Evolutionary conservation across 2,888 invertebrate species (phyloP).

Genomic region (Abrostola tripartita): DNA sequence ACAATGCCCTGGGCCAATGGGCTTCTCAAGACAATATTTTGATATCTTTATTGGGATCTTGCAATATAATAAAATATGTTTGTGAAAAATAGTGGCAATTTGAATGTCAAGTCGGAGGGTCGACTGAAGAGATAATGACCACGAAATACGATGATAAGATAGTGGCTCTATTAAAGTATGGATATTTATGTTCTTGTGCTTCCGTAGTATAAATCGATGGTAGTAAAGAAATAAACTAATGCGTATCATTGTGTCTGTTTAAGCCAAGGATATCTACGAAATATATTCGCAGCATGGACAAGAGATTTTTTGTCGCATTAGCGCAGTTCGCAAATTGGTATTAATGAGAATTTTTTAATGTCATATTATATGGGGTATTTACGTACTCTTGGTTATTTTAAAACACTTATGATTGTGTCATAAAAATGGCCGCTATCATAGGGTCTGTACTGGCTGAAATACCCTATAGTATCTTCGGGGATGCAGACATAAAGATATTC

Average conservation of each 20-base stretch:
- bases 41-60: slow-evolving; percentile 74
- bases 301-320: too few species aligned
- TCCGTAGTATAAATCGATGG: neutral
- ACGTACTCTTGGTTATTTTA: too few species aligned
- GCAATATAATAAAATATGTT: slow-evolving; percentile 67
- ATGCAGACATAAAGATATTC: too few species aligned
- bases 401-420: too few species aligned
- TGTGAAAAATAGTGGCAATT: slow-evolving; percentile 60
- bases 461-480: too few species aligned
- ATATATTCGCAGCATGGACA: too few species aligned
- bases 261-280: neutral
- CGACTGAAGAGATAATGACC: slow-evolving; percentile 47
- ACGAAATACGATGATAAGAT: slow-evolving; percentile 41
- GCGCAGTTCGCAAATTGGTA: too few species aligned
- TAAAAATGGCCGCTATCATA: too few species aligned
- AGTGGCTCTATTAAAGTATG: slow-evolving; percentile 23
- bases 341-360: too few species aligned
- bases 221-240: neutral
- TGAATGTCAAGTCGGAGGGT: slow-evolving; percentile 53
- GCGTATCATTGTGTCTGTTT: neutral
- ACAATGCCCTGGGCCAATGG: slow-evolving; percentile 71
- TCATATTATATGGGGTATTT: too few species aligned
- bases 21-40: slow-evolving; percentile 68
- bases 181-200: slow-evolving; percentile 12
- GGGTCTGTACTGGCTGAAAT: too few species aligned